Conservation (phyloP, 2,888 invertebrate species). For the Octonoba sinensis region DNA sequence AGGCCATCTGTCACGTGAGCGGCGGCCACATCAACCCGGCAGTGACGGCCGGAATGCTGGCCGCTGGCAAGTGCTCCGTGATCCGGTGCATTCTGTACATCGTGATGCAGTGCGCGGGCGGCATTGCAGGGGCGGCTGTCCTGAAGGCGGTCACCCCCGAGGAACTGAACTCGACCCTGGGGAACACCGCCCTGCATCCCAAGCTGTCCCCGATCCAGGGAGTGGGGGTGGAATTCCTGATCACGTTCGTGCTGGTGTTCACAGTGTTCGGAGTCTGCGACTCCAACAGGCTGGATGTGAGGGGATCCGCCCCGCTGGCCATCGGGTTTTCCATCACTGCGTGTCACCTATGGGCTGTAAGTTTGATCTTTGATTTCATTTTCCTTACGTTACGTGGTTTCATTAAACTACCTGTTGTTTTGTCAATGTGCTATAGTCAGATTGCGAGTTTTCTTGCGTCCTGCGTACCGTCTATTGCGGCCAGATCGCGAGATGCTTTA, state of each 20-base stretch:
- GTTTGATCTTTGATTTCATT: constrained; percentile 70
- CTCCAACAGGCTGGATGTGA: constrained; percentile 82
- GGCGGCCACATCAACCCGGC: constrained; percentile 95
- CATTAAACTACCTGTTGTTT: too few species aligned
- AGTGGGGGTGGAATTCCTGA: constrained; percentile 84
- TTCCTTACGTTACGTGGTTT: neutral
- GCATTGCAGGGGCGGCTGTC: constrained; percentile 73
- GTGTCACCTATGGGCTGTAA: constrained; percentile 87
- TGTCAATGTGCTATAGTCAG: too few species aligned
- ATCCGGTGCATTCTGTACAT: constrained; percentile 84
- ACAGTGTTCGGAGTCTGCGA: constrained; percentile 89
- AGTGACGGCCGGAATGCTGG: constrained; percentile 85
- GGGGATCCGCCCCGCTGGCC: constrained; percentile 85
- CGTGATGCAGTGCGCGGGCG: constrained; percentile 85
- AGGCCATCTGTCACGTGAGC: constrained; percentile 83
- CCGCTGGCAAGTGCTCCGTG: constrained; percentile 83
- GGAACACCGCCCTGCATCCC: constrained; percentile 78
- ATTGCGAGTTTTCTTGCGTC: too few species aligned
- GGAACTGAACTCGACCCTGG: constrained; percentile 76
- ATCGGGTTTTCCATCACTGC: constrained; percentile 89
- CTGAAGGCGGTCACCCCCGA: constrained; percentile 73
- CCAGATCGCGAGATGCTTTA: too few species aligned
- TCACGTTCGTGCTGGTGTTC: constrained; percentile 87
- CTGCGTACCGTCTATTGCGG: too few species aligned
- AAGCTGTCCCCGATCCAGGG: constrained; percentile 81